Base-by-base conservation (phyloP, 2,113 vertebrate genomes). In the Channa maculata region DNA sequence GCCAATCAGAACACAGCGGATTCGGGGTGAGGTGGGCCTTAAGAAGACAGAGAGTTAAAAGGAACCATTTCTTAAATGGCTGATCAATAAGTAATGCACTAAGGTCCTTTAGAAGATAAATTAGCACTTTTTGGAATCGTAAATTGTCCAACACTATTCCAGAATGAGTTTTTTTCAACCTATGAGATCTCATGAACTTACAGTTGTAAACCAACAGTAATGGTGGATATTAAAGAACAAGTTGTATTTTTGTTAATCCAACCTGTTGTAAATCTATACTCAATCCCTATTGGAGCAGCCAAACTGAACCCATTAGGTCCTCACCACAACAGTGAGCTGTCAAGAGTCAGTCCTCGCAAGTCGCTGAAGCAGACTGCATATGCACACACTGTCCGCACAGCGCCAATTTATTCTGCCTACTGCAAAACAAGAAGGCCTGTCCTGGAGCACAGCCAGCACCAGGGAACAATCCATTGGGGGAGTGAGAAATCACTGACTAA, bases 401-500 rank as follows among this genome's bases (percentile, higher is more conserved):
- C 12, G 24, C 52, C 76, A 65, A 75, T 82, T 85, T 67, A 78
- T 86, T 79, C 76, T 78, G 54, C 80, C 65, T 69, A 59, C 83
- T 76, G 77, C 80, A 63, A 88, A 92, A 87, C 71, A 90, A 86
- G 86, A 86, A 80, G 75, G 46, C 46, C 74, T 36, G 46, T 54
- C 59, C 54, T 90, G 88, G 90, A 86, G 43, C 2, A 8, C 51
- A 33, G 81, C 86, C 91, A 90, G 80, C 74, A 1, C 62, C 3
- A 52, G 70, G 77, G 84, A 90, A 72, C 75, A 71, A 88, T 86
- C 79, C 82, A 84, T 80, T 65, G 89, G 71, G 76, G 79, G 74
- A 80, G 83, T 44, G 81, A 88, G 85, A 83, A 90, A 90, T 88
- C 82, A 88, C 86, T 82, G 85, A 88, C 86, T 82, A 80, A 77